Conservation (phyloP, 2,113 vertebrate species). For the Montifringilla adamsi region DNA sequence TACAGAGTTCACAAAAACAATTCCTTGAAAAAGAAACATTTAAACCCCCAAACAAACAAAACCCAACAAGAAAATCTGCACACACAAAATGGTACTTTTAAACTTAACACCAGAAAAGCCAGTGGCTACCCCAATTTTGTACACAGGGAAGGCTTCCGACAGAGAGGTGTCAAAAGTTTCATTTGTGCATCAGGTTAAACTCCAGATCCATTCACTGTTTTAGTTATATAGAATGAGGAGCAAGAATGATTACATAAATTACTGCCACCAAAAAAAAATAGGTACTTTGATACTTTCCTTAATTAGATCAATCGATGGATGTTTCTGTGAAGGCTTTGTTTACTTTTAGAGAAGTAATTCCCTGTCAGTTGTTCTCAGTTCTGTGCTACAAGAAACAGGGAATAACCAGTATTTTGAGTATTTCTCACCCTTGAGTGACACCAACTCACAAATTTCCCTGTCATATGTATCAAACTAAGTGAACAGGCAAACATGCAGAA, state of each 20-base stretch:
- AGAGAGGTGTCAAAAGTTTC: not conserved
- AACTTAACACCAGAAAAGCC: not conserved
- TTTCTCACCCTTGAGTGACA: not conserved
- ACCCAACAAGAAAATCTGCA: not conserved
- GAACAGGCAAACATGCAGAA: not conserved
- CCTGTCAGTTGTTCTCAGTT: not conserved
- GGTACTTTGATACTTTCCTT: not conserved
- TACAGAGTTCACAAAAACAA: not conserved
- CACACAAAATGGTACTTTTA: not conserved
- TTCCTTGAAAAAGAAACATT: not conserved
- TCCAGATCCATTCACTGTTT: not conserved
- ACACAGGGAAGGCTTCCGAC: not conserved
- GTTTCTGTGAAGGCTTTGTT: not conserved
- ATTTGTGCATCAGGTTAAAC: not conserved
- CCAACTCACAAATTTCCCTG: not conserved
- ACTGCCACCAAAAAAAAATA: not conserved
- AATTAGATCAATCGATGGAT: not conserved
- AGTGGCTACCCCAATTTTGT: not conserved
- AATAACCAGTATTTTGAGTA: not conserved
- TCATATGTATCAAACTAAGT: not conserved
- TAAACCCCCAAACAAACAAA: not conserved
- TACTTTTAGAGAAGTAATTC: not conserved
- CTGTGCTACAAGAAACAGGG: not conserved
- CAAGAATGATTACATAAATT: not conserved
- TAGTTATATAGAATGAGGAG: not conserved